phyloP scores from a whole-genome alignment of 2,797 vertebrate species.

The Phataginus tricuspis region DNA sequence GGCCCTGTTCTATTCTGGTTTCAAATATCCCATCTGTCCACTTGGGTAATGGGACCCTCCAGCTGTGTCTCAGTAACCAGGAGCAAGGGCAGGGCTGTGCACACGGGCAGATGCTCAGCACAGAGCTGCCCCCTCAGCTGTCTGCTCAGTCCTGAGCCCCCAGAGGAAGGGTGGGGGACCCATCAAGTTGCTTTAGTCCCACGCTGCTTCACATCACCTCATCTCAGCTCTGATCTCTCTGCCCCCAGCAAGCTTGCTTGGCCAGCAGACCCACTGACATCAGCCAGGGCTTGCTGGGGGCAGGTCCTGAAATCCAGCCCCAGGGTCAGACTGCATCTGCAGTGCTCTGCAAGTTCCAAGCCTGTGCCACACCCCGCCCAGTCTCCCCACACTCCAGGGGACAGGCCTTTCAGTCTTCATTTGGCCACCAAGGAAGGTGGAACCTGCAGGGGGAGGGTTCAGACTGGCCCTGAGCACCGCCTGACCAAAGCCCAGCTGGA shows the following conservation, averaged over 20 bases:
- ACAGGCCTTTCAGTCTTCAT: background rate
- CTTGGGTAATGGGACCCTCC: background rate
- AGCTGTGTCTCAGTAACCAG: background rate
- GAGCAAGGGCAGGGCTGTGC: background rate
- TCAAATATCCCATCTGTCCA: background rate
- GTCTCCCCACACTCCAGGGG: background rate
- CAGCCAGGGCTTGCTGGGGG: constrained; percentile 6
- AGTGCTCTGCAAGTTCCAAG: background rate
- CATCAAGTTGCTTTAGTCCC: background rate
- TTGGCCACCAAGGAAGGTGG: background rate
- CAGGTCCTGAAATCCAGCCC: background rate
- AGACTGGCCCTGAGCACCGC: background rate
- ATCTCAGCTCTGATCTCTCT: constrained; percentile 1
- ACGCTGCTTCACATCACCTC: background rate
- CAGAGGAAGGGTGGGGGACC: background rate
- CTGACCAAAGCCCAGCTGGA: background rate
- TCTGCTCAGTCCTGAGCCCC: background rate
- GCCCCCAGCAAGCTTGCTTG: constrained; percentile 2
- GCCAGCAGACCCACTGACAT: constrained; percentile 16
- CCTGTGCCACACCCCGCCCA: background rate
- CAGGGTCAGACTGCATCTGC: background rate
- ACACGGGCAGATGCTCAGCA: background rate
- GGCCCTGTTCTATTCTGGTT: background rate
- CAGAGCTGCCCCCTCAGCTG: too few relatives aligned
- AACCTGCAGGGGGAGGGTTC: background rate